Conservation (phyloP, 2,113 vertebrate genomes). For the Grammomys surdaster region DNA sequence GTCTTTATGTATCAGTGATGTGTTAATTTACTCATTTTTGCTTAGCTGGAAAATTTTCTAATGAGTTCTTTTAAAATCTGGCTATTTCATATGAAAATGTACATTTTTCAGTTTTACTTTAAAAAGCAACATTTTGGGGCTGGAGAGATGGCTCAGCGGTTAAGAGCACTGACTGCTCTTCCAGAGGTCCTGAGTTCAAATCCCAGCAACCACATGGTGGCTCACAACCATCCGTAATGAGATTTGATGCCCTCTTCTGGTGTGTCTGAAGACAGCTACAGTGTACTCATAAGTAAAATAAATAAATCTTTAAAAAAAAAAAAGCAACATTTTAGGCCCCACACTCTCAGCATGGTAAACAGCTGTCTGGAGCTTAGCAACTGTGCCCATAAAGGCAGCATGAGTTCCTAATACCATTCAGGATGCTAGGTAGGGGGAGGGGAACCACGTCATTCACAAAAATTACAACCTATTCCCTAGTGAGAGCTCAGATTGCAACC, state of each 20-base stretch:
- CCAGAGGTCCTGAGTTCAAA: no score
- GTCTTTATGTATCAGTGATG: background rate
- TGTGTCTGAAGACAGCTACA: no score
- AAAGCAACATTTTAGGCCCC: background rate
- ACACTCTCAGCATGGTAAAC: background rate
- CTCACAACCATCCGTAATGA: no score
- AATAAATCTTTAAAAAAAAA: no score
- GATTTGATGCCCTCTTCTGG: no score
- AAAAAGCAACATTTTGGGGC: background rate
- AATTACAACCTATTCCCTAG: background rate
- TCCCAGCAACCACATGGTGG: no score
- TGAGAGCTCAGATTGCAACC: background rate
- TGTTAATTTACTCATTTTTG: constrained; percentile 11
- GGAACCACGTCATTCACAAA: background rate
- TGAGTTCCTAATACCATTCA: background rate
- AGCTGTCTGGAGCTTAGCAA: background rate
- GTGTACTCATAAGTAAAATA: no score
- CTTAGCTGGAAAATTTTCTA: background rate
- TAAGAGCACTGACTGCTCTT: no score
- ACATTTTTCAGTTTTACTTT: background rate
- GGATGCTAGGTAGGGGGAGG: background rate
- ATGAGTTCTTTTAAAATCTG: constrained; percentile 38
- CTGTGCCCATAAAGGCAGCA: background rate
- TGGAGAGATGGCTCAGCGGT: no score
- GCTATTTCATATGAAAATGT: background rate